These are phyloP conservation scores for Cariama cristata DNA, from an alignment of 2,113 vertebrate species.

Conservation along the genomic window DNA sequence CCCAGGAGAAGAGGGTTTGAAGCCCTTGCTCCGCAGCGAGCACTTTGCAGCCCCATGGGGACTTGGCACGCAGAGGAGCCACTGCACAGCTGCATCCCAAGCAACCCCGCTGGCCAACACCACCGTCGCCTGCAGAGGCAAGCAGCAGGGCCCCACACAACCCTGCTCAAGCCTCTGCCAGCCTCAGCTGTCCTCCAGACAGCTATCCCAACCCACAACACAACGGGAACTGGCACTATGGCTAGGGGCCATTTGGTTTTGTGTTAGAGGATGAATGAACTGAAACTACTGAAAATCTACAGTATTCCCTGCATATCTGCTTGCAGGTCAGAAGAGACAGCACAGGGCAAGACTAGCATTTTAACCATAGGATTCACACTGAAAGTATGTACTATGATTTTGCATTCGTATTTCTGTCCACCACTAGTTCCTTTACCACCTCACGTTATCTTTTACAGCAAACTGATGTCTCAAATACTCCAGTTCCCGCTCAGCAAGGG, in stretches of 20 bases:
- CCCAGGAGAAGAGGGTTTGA: neutral
- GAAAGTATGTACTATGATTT: neutral
- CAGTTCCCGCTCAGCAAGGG: neutral
- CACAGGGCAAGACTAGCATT: neutral
- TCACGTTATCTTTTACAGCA: neutral
- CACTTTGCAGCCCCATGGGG: neutral
- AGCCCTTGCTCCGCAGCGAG: rapidly evolving
- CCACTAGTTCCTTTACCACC: neutral
- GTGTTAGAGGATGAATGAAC: neutral
- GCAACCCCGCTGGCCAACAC: neutral
- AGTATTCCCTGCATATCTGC: neutral
- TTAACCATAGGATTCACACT: neutral
- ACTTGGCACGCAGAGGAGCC: neutral
- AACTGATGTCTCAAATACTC: neutral
- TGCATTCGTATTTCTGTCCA: neutral
- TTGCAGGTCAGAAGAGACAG: neutral
- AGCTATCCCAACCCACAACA: too few relatives aligned
- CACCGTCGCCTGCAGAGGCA: rapidly evolving
- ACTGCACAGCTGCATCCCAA: neutral
- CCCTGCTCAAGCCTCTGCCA: neutral
- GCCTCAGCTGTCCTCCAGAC: neutral
- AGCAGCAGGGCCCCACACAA: too few relatives aligned
- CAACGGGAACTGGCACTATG: neutral
- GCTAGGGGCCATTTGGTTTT: neutral
- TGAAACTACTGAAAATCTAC: neutral